Evolutionary conservation across 2,888 invertebrate genomes (phyloP).

Genomic region (Tholera decimalis): DNA sequence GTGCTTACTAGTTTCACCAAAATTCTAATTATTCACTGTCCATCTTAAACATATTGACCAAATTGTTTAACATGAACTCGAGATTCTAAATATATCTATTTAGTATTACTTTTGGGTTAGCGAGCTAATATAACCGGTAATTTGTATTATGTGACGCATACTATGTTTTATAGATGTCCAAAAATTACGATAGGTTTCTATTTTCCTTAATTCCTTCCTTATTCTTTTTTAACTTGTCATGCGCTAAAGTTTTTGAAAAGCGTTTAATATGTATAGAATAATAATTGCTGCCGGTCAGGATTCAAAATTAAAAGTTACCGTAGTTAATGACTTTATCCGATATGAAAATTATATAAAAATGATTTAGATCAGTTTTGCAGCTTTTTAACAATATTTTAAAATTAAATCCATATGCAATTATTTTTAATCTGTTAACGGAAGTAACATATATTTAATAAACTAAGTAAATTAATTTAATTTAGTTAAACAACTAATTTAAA

Average conservation of each 20-base stretch:
- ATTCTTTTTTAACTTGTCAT: constrained; percentile 10
- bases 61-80: constrained; percentile 23
- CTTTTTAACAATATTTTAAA: neutral
- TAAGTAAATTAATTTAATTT: too few relatives aligned
- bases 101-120: constrained; percentile 39
- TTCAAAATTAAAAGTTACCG: neutral
- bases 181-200: constrained; percentile 55
- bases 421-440: too few relatives aligned
- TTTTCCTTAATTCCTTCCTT: constrained; percentile 37
- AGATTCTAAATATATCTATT: constrained; percentile 22
- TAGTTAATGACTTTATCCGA: neutral
- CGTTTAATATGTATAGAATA: neutral
- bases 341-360: neutral
- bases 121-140: constrained; percentile 52
- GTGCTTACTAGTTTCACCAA: constrained; percentile 67
- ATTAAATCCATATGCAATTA: too few relatives aligned
- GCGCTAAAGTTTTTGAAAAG: neutral
- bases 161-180: constrained; percentile 61
- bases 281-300: neutral
- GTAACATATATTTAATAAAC: too few relatives aligned
- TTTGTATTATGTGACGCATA: constrained; percentile 44
- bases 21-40: constrained; percentile 54
- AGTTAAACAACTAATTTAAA: too few relatives aligned
- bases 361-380: neutral
- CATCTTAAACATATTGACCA: constrained; percentile 32